Conservation (phyloP, 1,140 invertebrate genomes). For the Hydropsyche tenuis region DNA sequence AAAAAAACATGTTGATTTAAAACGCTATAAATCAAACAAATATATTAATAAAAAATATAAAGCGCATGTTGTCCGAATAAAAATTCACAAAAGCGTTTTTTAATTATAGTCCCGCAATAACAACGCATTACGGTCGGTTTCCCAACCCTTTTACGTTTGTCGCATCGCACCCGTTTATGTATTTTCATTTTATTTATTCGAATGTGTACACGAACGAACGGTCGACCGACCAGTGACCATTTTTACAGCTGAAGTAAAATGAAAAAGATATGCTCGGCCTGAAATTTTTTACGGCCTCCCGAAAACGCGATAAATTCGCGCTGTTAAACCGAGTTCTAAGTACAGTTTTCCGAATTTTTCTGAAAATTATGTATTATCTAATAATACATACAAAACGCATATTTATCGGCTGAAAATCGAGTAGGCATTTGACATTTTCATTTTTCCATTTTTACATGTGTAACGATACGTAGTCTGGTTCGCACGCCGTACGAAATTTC, state of each 20-base stretch:
- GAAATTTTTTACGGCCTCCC: conserved; percentile 31
- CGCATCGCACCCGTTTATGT: conserved; percentile 19
- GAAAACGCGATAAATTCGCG: conserved; percentile 28
- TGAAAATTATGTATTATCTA: too few species aligned
- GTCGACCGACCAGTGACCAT: conserved; percentile 31
- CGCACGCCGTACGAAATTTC: conserved; percentile 19
- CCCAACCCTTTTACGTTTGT: not conserved
- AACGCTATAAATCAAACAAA: too few species aligned
- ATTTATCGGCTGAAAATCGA: too few species aligned
- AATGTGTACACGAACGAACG: conserved; percentile 16
- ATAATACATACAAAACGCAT: too few species aligned
- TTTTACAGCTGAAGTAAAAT: conserved; percentile 43
- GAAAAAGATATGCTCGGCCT: conserved; percentile 26
- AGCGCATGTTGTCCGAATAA: not conserved
- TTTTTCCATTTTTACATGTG: not conserved
- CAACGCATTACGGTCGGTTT: not conserved
- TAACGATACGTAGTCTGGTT: not conserved
- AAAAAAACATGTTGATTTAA: too few species aligned
- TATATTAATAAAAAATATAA: too few species aligned
- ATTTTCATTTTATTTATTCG: conserved; percentile 32
- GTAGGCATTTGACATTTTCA: too few species aligned
- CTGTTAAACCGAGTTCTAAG: conserved; percentile 21
- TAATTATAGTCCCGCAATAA: conserved; percentile 1
- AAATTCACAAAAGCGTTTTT: conserved; percentile 30
- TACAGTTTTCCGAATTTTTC: too few species aligned